These are phyloP conservation scores for Smithornis capensis DNA, from an alignment of 2,113 vertebrate species.

Conservation along the genomic window DNA sequence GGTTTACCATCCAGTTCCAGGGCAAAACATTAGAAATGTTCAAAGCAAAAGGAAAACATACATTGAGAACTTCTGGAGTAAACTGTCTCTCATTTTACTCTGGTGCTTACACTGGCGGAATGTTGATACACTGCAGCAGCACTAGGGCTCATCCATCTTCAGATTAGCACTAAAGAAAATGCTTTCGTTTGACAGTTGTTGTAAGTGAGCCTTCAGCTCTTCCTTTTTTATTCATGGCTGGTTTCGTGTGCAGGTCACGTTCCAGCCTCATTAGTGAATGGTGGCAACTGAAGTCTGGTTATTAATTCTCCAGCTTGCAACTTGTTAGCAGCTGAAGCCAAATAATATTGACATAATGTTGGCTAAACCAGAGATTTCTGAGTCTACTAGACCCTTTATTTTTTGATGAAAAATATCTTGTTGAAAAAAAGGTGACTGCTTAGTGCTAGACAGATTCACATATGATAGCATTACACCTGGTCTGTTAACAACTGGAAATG, in stretches of 20 bases:
- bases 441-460: neutral
- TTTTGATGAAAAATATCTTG: neutral
- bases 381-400: neutral
- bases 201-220: constrained; percentile 27
- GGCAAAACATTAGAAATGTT: neutral
- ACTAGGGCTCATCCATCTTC: constrained; percentile 6
- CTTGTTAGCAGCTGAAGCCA: constrained; percentile 12
- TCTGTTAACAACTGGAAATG: neutral
- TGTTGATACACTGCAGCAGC: neutral
- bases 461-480: neutral
- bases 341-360: constrained; percentile 7
- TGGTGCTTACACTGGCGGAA: neutral
- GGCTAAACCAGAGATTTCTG: neutral
- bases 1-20: neutral
- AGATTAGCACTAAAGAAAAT: constrained; percentile 5
- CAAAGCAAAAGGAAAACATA: neutral
- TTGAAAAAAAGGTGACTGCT: neutral
- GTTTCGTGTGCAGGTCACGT: constrained; percentile 37
- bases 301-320: constrained; percentile 50
- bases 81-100: neutral
- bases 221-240: constrained; percentile 3
- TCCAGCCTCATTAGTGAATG: constrained; percentile 35
- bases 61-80: neutral
- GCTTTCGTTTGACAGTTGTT: neutral
- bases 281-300: constrained; percentile 29